These are phyloP conservation scores for Malachius bipustulatus DNA, from an alignment of 2,888 invertebrate species.

Conservation along the genomic window DNA sequence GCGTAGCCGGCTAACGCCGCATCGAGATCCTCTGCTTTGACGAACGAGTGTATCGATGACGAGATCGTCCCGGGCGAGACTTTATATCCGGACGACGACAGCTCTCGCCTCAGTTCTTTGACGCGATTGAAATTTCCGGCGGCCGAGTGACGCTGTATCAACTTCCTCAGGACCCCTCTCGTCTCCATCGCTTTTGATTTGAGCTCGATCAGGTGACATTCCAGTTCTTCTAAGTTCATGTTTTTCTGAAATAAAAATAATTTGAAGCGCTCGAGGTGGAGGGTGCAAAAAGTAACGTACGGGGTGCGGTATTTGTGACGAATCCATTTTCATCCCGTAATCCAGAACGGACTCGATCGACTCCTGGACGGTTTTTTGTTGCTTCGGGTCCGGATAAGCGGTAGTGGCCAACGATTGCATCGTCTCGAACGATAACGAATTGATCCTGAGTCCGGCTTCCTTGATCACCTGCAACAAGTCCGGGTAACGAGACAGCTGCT, in stretches of 20 bases:
- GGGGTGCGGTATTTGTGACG: constrained; percentile 40
- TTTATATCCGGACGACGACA: constrained; percentile 35
- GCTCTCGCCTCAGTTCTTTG: constrained; percentile 42
- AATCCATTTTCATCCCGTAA: constrained; percentile 17
- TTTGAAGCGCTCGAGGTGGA: not conserved
- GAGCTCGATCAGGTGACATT: constrained; percentile 52
- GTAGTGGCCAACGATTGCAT: too few relatives aligned
- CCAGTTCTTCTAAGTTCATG: constrained; percentile 51
- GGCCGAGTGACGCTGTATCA: constrained; percentile 47
- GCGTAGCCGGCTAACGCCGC: constrained; percentile 42
- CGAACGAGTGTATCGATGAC: constrained; percentile 47
- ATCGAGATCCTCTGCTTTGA: constrained; percentile 43
- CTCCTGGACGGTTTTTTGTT: too few relatives aligned
- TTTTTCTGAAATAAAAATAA: constrained; percentile 35
- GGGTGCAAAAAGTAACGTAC: constrained; percentile 27
- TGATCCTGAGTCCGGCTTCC: too few relatives aligned
- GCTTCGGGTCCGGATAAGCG: too few relatives aligned
- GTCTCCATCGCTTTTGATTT: constrained; percentile 54
- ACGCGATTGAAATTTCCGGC: constrained; percentile 45
- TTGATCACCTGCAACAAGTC: constrained; percentile 1
- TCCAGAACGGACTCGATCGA: too few relatives aligned
- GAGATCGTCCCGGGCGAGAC: constrained; percentile 50
- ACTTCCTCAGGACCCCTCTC: constrained; percentile 49
- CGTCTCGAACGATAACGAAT: too few relatives aligned
- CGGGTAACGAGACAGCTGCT: not conserved